Evolutionary conservation across 1,140 invertebrate species (phyloP), one percentile per base, ranked within the genome.

Genomic region (Drosophila simulans): DNA sequence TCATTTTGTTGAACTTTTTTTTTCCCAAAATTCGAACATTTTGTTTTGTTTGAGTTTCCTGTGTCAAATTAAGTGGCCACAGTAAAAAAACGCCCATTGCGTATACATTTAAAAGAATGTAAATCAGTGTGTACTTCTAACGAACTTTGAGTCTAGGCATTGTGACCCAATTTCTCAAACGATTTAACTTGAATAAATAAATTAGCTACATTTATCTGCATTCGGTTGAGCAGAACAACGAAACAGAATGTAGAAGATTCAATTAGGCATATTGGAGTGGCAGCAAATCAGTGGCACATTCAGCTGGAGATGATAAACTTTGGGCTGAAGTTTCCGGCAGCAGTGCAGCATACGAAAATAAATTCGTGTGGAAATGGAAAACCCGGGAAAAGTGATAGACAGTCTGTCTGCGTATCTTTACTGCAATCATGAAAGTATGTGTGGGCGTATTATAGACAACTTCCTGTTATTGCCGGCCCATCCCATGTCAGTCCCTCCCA

Each of bases 151-250:
- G 12, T 17, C 56, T 20, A 3, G 8, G 27, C 46, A 58, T 51
- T 66, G 59, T 68, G 57, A 77, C 52, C 57, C 74, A 78, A 78
- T 78, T 80, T 82, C 49, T 57, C 45, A 70, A 66, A 58, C 64
- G 57, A 78, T 82, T 79, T 75, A 62, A 68, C 46, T 59, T 78
- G 45, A 81, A 77, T 62, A 75, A 74, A 78, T 57, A 75, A 85
- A 82, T 88, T 71, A 69, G 65, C 37, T 59, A 62, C 65, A 71
- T 53, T 72, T 72, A 60, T 66, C 72, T 42, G 45, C 37, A 52
- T 22, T 34, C 10, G 13, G 37, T 35, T 22, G 13, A 22, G 7
- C 40, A 54, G 15, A 53, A 58, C 68, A 69, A 58, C 34, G 48
- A 64, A 64, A 52, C 20, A 46, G 52, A 63, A 63, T 34, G 40